Conservation (phyloP, 2,888 invertebrate species). For the Lithophane socia region DNA sequence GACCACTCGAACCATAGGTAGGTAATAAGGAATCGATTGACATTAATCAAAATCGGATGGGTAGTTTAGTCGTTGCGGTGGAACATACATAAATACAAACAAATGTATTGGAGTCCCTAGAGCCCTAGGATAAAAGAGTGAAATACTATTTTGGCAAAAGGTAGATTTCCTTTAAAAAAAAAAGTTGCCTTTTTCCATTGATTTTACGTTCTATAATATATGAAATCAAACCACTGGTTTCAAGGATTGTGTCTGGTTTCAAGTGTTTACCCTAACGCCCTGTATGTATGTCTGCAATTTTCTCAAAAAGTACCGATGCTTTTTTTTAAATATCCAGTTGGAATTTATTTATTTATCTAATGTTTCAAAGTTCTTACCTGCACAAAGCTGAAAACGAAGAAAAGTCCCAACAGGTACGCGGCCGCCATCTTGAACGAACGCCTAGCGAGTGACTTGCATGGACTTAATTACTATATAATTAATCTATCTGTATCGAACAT, state of each 20-base stretch:
- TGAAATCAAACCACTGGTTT: no score
- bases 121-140: no score
- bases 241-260: no score
- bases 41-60: not conserved
- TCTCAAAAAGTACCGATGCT: not conserved
- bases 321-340: not conserved
- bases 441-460: constrained; percentile 17
- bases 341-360: not conserved
- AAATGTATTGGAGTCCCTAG: not conserved
- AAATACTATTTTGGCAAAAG: no score
- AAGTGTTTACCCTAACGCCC: no score
- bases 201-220: no score
- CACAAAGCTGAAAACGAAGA: constrained; percentile 51
- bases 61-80: not conserved
- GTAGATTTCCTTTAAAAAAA: no score
- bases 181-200: no score
- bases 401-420: constrained; percentile 48
- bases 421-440: constrained; percentile 47
- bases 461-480: constrained; percentile 8
- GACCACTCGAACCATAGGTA: not conserved
- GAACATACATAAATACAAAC: not conserved
- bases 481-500: constrained; percentile 27
- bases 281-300: not conserved
- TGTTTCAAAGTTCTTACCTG: constrained; percentile 48
- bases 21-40: not conserved